A percentile compares a stretch with the other conserved stretches of the same genome.
Conservation (phyloP, 1,140 invertebrate species). For the Orius insidiosus region DNA sequence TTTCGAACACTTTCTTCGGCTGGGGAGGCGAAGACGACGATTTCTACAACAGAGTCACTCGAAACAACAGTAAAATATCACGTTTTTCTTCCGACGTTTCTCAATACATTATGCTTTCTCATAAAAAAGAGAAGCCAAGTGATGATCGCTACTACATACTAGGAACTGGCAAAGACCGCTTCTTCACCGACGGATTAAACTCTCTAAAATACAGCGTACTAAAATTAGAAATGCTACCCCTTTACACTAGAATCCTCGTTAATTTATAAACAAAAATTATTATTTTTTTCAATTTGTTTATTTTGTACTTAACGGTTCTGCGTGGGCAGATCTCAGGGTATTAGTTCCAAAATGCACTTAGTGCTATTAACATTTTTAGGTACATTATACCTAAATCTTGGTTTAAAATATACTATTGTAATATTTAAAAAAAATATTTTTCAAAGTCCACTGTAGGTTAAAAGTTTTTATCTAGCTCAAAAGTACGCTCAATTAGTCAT, state of each 20-base stretch:
- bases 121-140: slow-evolving; percentile 37
- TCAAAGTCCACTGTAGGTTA: too few species aligned
- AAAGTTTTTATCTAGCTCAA: too few species aligned
- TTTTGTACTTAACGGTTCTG: too few species aligned
- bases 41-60: slow-evolving; percentile 31
- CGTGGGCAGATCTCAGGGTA: too few species aligned
- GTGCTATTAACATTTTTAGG: too few species aligned
- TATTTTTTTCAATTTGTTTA: too few species aligned
- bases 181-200: slow-evolving; percentile 47
- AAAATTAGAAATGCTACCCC: slow-evolving; percentile 16
- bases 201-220: slow-evolving; percentile 35
- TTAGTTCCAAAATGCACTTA: too few species aligned
- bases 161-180: slow-evolving; percentile 32
- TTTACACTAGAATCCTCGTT: slow-evolving; percentile 20
- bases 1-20: slow-evolving; percentile 77
- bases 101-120: slow-evolving; percentile 58
- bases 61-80: slow-evolving; percentile 35
- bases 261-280: slow-evolving; percentile 15
- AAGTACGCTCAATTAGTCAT: too few species aligned
- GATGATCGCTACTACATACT: slow-evolving; percentile 24
- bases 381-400: too few species aligned
- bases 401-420: too few species aligned
- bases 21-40: slow-evolving; percentile 88
- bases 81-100: slow-evolving; percentile 53
- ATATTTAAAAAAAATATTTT: too few species aligned